Conservation (phyloP, 2,888 invertebrate genomes). For the Lissocephala sabroskyi region DNA sequence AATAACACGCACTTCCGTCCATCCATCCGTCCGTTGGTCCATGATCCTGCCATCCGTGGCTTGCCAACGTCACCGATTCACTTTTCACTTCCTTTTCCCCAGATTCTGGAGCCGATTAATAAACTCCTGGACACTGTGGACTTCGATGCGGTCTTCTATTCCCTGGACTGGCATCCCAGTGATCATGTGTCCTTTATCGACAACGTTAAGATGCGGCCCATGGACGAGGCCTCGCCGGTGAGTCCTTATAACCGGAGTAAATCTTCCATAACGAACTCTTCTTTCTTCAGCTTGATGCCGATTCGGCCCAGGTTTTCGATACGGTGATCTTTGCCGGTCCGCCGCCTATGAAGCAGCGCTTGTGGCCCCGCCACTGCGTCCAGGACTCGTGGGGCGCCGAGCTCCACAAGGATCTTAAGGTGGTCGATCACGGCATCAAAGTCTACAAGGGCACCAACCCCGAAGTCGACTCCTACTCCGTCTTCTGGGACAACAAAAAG, state of each 20-base stretch:
- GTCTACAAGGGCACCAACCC: conserved; percentile 95
- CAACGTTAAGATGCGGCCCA: conserved; percentile 84
- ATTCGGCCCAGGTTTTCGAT: conserved; percentile 88
- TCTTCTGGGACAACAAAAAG: conserved; percentile 98
- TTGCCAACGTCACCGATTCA: conserved; percentile 22
- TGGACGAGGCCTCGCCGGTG: conserved; percentile 83
- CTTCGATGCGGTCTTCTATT: conserved; percentile 93
- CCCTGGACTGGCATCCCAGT: conserved; percentile 97
- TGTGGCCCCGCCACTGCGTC: conserved; percentile 98
- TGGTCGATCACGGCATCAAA: conserved; percentile 83
- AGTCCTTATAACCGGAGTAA: no score
- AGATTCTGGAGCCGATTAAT: conserved; percentile 94
- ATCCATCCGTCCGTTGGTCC: no score
- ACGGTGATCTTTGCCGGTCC: conserved; percentile 94
- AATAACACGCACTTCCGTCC: conserved; percentile 64
- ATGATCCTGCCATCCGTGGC: conserved; percentile 10
- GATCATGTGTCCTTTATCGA: conserved; percentile 91
- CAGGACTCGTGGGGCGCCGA: conserved; percentile 97
- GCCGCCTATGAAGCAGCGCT: conserved; percentile 87
- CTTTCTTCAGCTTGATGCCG: conserved; percentile 77
- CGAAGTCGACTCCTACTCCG: conserved; percentile 97
- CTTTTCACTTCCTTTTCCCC: no score
- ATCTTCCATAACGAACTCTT: not conserved
- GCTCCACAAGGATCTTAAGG: conserved; percentile 89
- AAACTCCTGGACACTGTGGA: conserved; percentile 83